Evolutionary conservation across 2,113 vertebrate genomes (phyloP).

Genomic region (Nycticorax nycticorax): DNA sequence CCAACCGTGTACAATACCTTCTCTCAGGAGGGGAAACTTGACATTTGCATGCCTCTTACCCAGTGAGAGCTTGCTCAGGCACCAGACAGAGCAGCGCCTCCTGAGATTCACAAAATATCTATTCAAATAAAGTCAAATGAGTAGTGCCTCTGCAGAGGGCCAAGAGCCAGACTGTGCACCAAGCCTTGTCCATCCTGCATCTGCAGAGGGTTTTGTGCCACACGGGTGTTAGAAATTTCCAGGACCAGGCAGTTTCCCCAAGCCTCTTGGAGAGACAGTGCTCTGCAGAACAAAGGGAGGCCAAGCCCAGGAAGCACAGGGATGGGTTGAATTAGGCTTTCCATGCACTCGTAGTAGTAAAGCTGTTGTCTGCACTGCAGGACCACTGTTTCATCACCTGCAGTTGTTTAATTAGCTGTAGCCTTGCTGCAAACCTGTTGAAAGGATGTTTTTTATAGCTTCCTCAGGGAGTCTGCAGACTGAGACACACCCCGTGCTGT

Average conservation of each 20-base stretch:
- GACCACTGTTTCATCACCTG: not conserved
- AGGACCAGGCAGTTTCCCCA: not conserved
- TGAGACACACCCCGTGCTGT: not conserved
- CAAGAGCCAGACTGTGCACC: not conserved
- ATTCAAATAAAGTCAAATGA: not conserved
- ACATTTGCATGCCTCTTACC: not conserved
- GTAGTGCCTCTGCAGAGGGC: not conserved
- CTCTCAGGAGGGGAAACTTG: not conserved
- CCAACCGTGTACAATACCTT: not conserved
- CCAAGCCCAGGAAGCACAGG: not conserved
- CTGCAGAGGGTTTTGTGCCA: not conserved
- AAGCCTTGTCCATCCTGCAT: not conserved
- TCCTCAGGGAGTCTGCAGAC: constrained; percentile 9
- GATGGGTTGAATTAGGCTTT: not conserved
- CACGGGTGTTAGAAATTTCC: not conserved
- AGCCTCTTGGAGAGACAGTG: not conserved
- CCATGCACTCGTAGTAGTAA: not conserved
- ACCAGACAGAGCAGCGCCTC: not conserved
- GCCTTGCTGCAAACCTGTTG: constrained; percentile 43
- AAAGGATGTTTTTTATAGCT: constrained; percentile 33
- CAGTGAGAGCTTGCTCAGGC: not conserved
- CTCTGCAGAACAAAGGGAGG: not conserved
- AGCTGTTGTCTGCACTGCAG: constrained; percentile 27
- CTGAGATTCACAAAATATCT: not conserved
- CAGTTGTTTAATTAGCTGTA: constrained; percentile 53